Evolutionary conservation across 2,888 invertebrate genomes (phyloP), one percentile per base, ranked within the genome.

Genomic region (Hymenopus coronatus): DNA sequence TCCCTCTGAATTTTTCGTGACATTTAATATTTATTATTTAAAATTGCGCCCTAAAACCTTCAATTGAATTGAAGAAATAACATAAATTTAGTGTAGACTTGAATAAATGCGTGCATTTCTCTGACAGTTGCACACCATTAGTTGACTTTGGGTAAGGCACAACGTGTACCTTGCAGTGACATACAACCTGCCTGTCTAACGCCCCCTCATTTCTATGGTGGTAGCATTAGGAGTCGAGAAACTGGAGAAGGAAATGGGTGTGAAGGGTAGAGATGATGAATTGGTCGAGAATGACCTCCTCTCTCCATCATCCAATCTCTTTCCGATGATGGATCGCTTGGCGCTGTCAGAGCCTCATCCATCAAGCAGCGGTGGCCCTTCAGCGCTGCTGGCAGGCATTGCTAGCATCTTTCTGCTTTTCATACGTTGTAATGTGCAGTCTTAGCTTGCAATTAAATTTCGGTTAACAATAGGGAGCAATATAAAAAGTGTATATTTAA

Each of bases 251-350:
- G 89, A 89, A 88, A 88, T 81, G 88, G 86, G 90, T 83, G 89
- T 88, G 87, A 87, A 90, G 90, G 88, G 88, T 30, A 84, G 88
- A 85, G 90, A 92, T 92, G 93, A 92, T 92, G 92, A 92, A 92
- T 92, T 92, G 91, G 91, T 91, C 91, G 91, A 91, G 91, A 92
- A 92, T 84, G 88, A 85, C 88, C 93, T 93, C 92, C 92, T 91
- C 92, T 90, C 91, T 92, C 92, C 92, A 93, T 93, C 93, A 90
- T 93, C 92, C 93, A 93, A 93, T 93, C 93, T 93, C 93, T 92
- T 92, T 92, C 92, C 91, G 92, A 93, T 93, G 93, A 93, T 93
- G 93, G 93, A 93, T 93, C 92, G 92, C 93, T 93, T 92, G 92
- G 91, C 91, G 92, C 92, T 93, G 93, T 93, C 93, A 92, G 91